Conservation (phyloP, 1,140 invertebrate species). For the Drosophila bipectinata region DNA sequence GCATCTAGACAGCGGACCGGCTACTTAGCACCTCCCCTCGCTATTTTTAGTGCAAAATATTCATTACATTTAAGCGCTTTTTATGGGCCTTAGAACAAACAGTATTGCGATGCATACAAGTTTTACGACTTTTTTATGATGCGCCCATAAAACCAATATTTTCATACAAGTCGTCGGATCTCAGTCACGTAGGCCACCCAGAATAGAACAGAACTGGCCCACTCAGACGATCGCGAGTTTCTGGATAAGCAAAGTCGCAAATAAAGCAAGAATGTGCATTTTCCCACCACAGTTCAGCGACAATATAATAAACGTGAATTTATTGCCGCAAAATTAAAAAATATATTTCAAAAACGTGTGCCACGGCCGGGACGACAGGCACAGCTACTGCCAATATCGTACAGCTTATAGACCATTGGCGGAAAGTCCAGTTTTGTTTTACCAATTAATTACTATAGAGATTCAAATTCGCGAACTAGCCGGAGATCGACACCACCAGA, state of each 20-base stretch:
- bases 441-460: slow-evolving; percentile 4
- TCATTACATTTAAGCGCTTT: slow-evolving; percentile 35
- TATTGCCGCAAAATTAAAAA: slow-evolving; percentile 10
- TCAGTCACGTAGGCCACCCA: slow-evolving; percentile 75
- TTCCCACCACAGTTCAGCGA: slow-evolving; percentile 17
- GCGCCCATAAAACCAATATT: slow-evolving; percentile 56
- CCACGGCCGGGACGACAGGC: background rate
- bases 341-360: slow-evolving; percentile 19
- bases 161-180: slow-evolving; percentile 44
- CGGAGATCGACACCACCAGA: slow-evolving; percentile 1
- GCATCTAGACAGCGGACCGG: slow-evolving; percentile 7
- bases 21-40: slow-evolving; percentile 9
- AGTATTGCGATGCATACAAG: slow-evolving; percentile 39
- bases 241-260: slow-evolving; percentile 39
- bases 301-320: slow-evolving; percentile 19
- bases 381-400: background rate
- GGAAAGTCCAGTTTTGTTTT: slow-evolving; percentile 12
- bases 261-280: slow-evolving; percentile 12
- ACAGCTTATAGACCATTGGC: background rate
- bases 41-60: slow-evolving; percentile 47
- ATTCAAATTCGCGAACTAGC: slow-evolving; percentile 10
- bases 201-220: slow-evolving; percentile 30
- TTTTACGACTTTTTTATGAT: slow-evolving; percentile 71
- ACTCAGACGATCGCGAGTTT: slow-evolving; percentile 33
- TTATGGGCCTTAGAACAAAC: slow-evolving; percentile 16